Evolutionary conservation across 30 jellyfish, hydroid and myxozoan species (phyloP).

Genomic region (Mastigias papua): DNA sequence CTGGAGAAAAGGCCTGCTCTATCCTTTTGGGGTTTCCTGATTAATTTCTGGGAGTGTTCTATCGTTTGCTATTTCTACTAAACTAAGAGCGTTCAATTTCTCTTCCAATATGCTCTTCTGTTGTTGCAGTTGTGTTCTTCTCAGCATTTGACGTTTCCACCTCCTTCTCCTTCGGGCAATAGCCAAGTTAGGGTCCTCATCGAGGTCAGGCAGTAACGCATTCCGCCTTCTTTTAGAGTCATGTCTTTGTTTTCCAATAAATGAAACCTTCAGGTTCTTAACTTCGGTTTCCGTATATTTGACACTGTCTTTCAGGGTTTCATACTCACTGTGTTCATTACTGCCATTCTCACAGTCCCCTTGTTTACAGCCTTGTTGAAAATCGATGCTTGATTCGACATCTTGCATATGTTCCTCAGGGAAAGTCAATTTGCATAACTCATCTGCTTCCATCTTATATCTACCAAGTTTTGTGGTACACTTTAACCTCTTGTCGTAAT

Average conservation of each 20-base stretch:
- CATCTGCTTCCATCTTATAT: not conserved
- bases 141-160: not conserved
- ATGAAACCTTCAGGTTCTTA: not conserved
- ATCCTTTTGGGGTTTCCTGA: too few species aligned
- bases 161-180: constrained; percentile 3
- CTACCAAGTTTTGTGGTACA: not conserved
- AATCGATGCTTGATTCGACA: not conserved
- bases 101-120: not conserved
- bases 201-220: not conserved
- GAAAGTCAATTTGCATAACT: not conserved
- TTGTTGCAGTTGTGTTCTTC: not conserved
- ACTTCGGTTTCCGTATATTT: constrained; percentile 11
- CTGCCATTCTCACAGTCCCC: not conserved
- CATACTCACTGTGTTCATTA: not conserved
- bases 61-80: not conserved
- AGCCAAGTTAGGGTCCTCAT: not conserved
- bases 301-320: not conserved
- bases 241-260: constrained; percentile 11
- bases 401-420: not conserved
- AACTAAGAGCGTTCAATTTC: not conserved
- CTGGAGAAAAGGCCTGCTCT: too few species aligned
- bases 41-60: too few species aligned
- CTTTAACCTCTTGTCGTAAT: not conserved
- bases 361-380: not conserved
- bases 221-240: constrained; percentile 1